phyloP scores from a whole-genome alignment of 1,140 invertebrate genomes.

The Magallana gigas region DNA sequence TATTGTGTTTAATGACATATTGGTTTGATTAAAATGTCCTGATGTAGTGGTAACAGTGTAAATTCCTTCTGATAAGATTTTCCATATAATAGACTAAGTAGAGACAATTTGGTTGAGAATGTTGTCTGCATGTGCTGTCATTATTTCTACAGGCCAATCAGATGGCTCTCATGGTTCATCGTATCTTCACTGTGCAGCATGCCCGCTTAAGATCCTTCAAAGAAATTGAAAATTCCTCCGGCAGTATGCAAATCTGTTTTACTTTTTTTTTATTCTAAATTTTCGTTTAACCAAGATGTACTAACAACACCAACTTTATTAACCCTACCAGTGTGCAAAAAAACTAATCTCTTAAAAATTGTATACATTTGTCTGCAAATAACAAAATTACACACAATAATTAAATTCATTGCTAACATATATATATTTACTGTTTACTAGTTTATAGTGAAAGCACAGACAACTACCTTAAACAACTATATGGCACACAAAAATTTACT shows the following conservation, averaged over 20 bases:
- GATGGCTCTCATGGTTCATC: conserved; percentile 83
- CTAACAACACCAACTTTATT: neutral
- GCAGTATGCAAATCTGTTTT: conserved; percentile 31
- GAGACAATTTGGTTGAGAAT: neutral
- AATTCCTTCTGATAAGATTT: too few relatives aligned
- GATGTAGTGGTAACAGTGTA: too few relatives aligned
- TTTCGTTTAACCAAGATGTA: neutral
- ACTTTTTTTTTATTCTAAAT: neutral
- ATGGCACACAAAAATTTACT: too few relatives aligned
- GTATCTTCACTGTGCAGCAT: conserved; percentile 82
- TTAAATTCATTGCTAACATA: too few relatives aligned
- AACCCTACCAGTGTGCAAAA: too few relatives aligned
- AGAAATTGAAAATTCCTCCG: neutral
- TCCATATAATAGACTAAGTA: too few relatives aligned
- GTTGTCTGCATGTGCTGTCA: conserved; percentile 1
- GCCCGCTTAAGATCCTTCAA: conserved; percentile 36
- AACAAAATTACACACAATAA: too few relatives aligned
- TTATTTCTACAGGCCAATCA: conserved; percentile 80
- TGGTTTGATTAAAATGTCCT: conserved; percentile 11
- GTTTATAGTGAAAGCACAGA: too few relatives aligned
- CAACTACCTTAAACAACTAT: too few relatives aligned
- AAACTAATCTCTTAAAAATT: neutral
- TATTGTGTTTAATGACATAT: too few relatives aligned
- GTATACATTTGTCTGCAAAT: too few relatives aligned
- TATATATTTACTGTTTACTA: too few relatives aligned